Conservation (phyloP, 2,888 invertebrate genomes). For the Andrena marginata region DNA sequence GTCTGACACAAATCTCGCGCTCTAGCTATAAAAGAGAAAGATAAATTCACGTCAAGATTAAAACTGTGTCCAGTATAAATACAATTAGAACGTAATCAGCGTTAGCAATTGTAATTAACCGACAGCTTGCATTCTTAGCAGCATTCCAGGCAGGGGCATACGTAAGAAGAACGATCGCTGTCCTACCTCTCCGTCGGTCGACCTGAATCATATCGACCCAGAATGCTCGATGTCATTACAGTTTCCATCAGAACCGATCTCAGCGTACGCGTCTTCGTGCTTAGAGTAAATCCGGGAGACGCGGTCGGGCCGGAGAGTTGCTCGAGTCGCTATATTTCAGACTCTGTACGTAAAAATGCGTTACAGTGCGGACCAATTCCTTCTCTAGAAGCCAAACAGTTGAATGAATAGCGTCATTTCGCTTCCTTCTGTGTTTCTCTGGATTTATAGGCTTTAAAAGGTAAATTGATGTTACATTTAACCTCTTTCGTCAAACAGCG, state of each 20-base stretch:
- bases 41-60: neutral
- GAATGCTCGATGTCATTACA: slow-evolving; percentile 40
- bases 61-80: neutral
- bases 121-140: slow-evolving; percentile 21
- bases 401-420: no score
- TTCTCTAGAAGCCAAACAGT: no score
- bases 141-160: slow-evolving; percentile 30
- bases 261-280: slow-evolving; percentile 8
- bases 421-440: no score
- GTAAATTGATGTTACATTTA: no score
- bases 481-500: no score
- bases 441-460: no score
- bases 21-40: neutral
- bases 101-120: slow-evolving; percentile 29
- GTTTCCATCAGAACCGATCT: slow-evolving; percentile 22
- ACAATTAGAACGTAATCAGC: slow-evolving; percentile 34
- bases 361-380: no score
- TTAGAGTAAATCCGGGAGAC: no score
- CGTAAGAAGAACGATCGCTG: slow-evolving; percentile 31
- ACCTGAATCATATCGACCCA: slow-evolving; percentile 50
- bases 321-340: no score
- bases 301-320: no score
- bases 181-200: slow-evolving; percentile 11
- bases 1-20: neutral
- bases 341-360: no score